These are phyloP conservation scores for Conger conger DNA, from an alignment of 2,113 vertebrate species.

Conservation along the genomic window DNA sequence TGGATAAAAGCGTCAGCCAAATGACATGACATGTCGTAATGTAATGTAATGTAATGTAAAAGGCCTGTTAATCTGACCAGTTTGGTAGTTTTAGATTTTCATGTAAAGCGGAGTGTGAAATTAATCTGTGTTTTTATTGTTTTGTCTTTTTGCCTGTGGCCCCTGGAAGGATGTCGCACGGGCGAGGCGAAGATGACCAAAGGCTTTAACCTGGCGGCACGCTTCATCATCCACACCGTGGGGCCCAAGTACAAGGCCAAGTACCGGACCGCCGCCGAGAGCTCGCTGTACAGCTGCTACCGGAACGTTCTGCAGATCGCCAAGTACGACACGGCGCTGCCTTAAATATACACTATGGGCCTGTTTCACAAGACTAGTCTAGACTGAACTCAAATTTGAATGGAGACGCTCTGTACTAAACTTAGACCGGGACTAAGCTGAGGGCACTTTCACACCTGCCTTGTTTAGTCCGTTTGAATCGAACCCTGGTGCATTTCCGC, in stretches of 20 bases:
- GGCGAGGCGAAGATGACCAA: conserved; percentile 94
- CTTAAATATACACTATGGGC: too few relatives aligned
- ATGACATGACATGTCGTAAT: too few relatives aligned
- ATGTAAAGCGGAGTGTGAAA: not conserved
- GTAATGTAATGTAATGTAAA: too few relatives aligned
- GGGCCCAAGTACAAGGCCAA: conserved; percentile 94
- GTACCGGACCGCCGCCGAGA: conserved; percentile 93
- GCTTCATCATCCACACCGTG: conserved; percentile 96
- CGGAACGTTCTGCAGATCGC: conserved; percentile 88
- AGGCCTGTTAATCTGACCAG: too few relatives aligned
- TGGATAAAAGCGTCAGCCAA: too few relatives aligned
- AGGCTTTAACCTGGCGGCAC: conserved; percentile 88
- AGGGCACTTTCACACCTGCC: too few relatives aligned
- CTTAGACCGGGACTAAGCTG: too few relatives aligned
- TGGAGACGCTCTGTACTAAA: too few relatives aligned
- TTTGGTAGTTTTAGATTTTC: not conserved
- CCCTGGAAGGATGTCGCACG: conserved; percentile 84
- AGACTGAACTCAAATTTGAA: too few relatives aligned
- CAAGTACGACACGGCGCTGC: conserved; percentile 65
- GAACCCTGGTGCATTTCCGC: too few relatives aligned
- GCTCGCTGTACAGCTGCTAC: conserved; percentile 93
- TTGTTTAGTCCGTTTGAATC: too few relatives aligned
- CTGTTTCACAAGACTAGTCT: too few relatives aligned
- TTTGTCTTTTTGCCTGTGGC: not conserved
- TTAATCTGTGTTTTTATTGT: conserved; percentile 2